A percentile compares a stretch with the other conserved stretches of the same genome.
Evolutionary conservation across 2,888 invertebrate genomes (phyloP).

Genomic region (Ophion obscuratus): DNA sequence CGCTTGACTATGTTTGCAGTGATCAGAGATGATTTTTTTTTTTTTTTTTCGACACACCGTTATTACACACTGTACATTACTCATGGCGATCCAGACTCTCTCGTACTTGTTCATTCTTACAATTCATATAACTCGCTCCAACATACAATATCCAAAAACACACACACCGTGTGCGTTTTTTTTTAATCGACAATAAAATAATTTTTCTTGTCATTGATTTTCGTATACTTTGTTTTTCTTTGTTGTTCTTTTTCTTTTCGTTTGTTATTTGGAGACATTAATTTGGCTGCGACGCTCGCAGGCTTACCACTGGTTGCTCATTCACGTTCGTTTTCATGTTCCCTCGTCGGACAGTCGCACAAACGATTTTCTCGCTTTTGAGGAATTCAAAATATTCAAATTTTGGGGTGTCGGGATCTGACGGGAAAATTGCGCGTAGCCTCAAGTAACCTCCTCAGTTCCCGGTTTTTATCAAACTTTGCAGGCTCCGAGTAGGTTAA

Average conservation of each 20-base stretch:
- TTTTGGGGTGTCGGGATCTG: too few relatives aligned
- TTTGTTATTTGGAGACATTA: constrained; percentile 61
- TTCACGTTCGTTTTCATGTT: constrained; percentile 76
- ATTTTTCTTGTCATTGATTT: constrained; percentile 3
- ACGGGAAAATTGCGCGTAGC: too few relatives aligned
- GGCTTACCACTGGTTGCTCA: constrained; percentile 83
- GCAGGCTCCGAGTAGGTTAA: too few relatives aligned
- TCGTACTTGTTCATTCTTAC: constrained; percentile 65
- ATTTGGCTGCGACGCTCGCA: constrained; percentile 82
- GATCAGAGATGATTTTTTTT: too few relatives aligned
- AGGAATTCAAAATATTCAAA: background rate
- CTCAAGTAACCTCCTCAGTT: too few relatives aligned
- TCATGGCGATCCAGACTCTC: constrained; percentile 76
- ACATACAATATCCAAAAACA: constrained; percentile 25
- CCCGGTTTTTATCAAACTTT: too few relatives aligned
- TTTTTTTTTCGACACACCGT: too few relatives aligned
- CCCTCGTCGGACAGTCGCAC: constrained; percentile 74
- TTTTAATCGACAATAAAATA: background rate
- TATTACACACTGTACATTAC: constrained; percentile 70
- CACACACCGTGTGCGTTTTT: constrained; percentile 32
- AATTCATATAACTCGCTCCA: constrained; percentile 54
- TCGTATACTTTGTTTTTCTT: constrained; percentile 26
- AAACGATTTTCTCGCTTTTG: constrained; percentile 69
- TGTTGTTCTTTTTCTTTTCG: constrained; percentile 29
- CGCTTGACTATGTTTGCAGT: too few relatives aligned